These are phyloP conservation scores for Mimumesa dahlbomi DNA, from an alignment of 2,888 invertebrate species.

Conservation along the genomic window DNA sequence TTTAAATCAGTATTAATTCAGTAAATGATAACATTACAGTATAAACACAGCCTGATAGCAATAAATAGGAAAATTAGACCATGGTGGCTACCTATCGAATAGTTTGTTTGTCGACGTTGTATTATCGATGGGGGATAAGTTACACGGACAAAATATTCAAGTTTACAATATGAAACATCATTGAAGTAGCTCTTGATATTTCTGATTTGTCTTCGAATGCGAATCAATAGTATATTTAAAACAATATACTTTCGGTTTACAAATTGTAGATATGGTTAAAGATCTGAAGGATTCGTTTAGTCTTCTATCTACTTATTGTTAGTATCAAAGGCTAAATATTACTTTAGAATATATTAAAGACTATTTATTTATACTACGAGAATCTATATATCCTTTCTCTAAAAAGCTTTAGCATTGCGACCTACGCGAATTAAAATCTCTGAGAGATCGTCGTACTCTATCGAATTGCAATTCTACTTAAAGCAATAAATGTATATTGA, in stretches of 20 bases:
- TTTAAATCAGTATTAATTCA: slow-evolving; percentile 63
- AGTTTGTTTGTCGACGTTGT: slow-evolving; percentile 44
- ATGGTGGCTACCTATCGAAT: slow-evolving; percentile 71
- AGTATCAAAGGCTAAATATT: too few species aligned
- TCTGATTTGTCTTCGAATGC: neutral
- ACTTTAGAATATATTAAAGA: too few species aligned
- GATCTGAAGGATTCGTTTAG: too few species aligned
- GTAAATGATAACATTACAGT: slow-evolving; percentile 68
- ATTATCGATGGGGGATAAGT: slow-evolving; percentile 41
- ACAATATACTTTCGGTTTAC: too few species aligned
- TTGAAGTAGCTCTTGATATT: slow-evolving; percentile 19
- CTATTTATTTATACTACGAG: too few species aligned
- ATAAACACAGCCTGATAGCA: slow-evolving; percentile 66
- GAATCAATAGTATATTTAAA: too few species aligned
- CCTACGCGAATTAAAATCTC: too few species aligned
- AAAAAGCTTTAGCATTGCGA: too few species aligned
- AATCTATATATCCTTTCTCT: too few species aligned
- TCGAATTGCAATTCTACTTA: slow-evolving; percentile 49
- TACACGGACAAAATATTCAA: slow-evolving; percentile 24
- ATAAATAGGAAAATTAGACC: slow-evolving; percentile 71
- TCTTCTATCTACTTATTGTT: too few species aligned
- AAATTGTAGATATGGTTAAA: too few species aligned
- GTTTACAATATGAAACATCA: slow-evolving; percentile 3
- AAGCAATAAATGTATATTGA: slow-evolving; percentile 59
- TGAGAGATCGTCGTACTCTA: too few species aligned